Base-by-base conservation (phyloP, 2,797 vertebrate genomes). In the Arrhamphus sclerolepis region DNA sequence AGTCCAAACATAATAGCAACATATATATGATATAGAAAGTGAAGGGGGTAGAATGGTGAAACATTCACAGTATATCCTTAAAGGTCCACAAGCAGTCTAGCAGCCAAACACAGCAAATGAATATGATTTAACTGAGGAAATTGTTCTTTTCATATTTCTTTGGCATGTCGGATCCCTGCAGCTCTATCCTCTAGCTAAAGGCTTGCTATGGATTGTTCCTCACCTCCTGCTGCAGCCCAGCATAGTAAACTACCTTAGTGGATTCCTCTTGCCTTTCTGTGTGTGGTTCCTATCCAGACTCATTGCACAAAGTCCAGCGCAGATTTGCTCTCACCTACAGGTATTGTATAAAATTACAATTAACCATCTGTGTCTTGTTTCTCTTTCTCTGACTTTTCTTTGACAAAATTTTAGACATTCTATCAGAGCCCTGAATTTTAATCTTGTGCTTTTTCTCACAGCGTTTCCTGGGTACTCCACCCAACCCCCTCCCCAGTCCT, bases 131-230 rank as follows among this genome's bases (percentile, higher is more conserved):
- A 10, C 21, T 39, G 14, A 10, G 3, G 16, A 28, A 47, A 19
- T 7, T 47, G n/a, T 60, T 0, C 6, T 19, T 31, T 62, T 39
- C 0, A 6, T 20, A 34, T 7, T 38, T 10, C 19, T 56, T 46
- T 48, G 19, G 43, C 9, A 18, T 28, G 9, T 70, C 59, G 11
- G 49, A 58, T 75, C 6, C 10, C 46, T 21, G 41, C 56, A 81
- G 72, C 50, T 43, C 56, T 58, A 62, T 21, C 34, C 67, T 39
- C 17, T 19, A 72, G 53, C 70, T 64, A 76, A 60, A 83, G 40
- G 63, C 66, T 72, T 87, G 84, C 87, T 89, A 92, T 92, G 91
- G 91, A 89, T 73, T 80, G 82, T 76, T 67, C 82, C 77, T 87
- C 49, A 41, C 86, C 83, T 52, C 80, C 78, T 83, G 80, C 84